Conservation (phyloP, 1,140 invertebrate genomes). For the Armadillidium nasatum region DNA sequence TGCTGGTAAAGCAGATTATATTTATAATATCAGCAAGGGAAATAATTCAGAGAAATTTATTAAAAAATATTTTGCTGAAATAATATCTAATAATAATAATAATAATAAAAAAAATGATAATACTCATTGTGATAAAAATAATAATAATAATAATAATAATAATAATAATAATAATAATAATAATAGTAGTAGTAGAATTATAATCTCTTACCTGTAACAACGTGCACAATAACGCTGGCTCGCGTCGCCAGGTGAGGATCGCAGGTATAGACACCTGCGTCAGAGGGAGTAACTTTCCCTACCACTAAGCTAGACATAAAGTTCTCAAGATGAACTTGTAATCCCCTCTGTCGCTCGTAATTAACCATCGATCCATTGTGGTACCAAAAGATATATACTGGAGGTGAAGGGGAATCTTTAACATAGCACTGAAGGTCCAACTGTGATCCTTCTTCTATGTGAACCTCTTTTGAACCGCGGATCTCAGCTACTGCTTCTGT, state of each 20-base stretch:
- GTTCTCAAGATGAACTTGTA: constrained; percentile 36
- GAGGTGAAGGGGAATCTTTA: constrained; percentile 27
- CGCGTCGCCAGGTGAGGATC: constrained; percentile 34
- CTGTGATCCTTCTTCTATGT: constrained; percentile 40
- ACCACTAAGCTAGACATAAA: constrained; percentile 39
- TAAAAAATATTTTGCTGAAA: too few relatives aligned
- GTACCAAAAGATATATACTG: constrained; percentile 43
- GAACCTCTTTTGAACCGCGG: constrained; percentile 30
- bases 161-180: too few relatives aligned
- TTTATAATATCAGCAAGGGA: too few relatives aligned
- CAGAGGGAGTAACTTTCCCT: constrained; percentile 28
- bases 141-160: too few relatives aligned
- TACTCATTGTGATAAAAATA: too few relatives aligned
- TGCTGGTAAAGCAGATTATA: too few relatives aligned
- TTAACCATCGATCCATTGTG: constrained; percentile 43
- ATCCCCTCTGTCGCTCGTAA: constrained; percentile 28
- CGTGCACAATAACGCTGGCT: constrained; percentile 40
- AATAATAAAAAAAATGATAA: too few relatives aligned
- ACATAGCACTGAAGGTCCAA: constrained; percentile 36
- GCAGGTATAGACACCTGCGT: constrained; percentile 39
- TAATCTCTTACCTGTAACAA: constrained; percentile 34
- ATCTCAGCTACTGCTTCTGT: constrained; percentile 38
- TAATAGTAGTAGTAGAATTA: too few relatives aligned
- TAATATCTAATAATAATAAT: too few relatives aligned
- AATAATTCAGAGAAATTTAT: too few relatives aligned